Percentiles rank a stretch among this genome's conserved stretches.
phyloP scores from a whole-genome alignment of 2,888 invertebrate genomes.

The Willowsia nigromaculata region DNA sequence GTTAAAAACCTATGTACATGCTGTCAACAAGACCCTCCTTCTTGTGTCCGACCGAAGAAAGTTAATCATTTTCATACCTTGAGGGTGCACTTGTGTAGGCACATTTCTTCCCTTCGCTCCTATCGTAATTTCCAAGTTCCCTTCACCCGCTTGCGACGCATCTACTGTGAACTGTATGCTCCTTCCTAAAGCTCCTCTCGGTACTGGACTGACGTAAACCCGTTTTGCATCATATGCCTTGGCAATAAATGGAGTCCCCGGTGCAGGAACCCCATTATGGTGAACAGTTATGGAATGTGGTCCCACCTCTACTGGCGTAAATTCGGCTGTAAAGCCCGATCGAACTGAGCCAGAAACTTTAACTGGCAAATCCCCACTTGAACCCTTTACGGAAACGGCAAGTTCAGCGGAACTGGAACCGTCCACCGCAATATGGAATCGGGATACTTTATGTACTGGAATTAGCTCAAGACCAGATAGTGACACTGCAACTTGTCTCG shows the following conservation, averaged over 20 bases:
- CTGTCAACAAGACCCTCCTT: too few species aligned
- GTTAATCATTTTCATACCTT: conserved; percentile 86
- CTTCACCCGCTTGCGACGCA: conserved; percentile 77
- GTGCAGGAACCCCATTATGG: conserved; percentile 89
- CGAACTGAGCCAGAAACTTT: conserved; percentile 93
- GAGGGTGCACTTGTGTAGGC: conserved; percentile 96
- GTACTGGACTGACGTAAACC: conserved; percentile 90
- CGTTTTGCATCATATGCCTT: conserved; percentile 93
- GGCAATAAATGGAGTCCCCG: conserved; percentile 60
- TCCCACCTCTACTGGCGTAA: conserved; percentile 95
- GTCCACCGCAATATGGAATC: conserved; percentile 89
- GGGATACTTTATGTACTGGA: conserved; percentile 90
- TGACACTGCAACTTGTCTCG: conserved; percentile 87
- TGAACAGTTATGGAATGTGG: conserved; percentile 94
- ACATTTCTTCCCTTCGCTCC: conserved; percentile 95
- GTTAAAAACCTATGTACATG: neutral
- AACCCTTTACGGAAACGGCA: conserved; percentile 89
- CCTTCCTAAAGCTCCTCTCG: conserved; percentile 91
- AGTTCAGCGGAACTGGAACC: conserved; percentile 88
- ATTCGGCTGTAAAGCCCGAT: conserved; percentile 93
- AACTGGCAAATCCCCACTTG: conserved; percentile 83
- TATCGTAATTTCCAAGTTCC: conserved; percentile 91
- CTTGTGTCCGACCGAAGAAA: too few species aligned
- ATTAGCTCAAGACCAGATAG: conserved; percentile 90
- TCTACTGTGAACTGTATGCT: conserved; percentile 91